Evolutionary conservation across 2,888 invertebrate genomes (phyloP), one percentile per base, ranked within the genome.

Genomic region (Tipula unca): DNA sequence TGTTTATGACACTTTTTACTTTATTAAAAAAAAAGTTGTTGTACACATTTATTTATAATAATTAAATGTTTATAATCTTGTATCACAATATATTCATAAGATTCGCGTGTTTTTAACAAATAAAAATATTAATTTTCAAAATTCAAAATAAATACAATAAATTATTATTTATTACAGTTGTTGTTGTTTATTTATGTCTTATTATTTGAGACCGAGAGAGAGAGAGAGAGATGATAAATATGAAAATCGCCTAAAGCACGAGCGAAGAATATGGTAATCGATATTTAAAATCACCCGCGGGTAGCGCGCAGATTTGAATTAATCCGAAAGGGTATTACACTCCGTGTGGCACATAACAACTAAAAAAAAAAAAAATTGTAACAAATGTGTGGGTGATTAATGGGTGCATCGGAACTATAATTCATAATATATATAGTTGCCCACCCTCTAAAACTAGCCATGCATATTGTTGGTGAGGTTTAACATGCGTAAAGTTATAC

Each of bases 71-170:
- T 8, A 69, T 69, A 69, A 69, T 69, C 69, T 69, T 69, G 69
- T 69, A 69, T 69, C 69, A 69, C 25, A 69, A 69, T 69, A 25
- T 69, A 69, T 69, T 25, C 25, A 69, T 69, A 69, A 6, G 4
- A 69, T 69, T 69, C 25, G 69, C 69, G 69, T 69, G 69, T 69
- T 69, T 10, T 13, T 13, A 25, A 69, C 69, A 69, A 69, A 69
- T 69, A 69, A 69, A 69, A 69, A 69, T 69, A 69, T 69, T 69
- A 69, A 69, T 69, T 69, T 69, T 69, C 69, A 69, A 69, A 69
- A 69, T 10, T 25, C 3, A 69, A 69, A 69, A 69, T 10, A 69
- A 25, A 25, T 25, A 69, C 25, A 69, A 69, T 69, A 69, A 69
- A 69, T 69, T 69, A 69, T 69, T 69, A 69, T 69, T 69, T 69